Conservation (phyloP, 2,113 vertebrate genomes). For the Clarias batrachus region DNA sequence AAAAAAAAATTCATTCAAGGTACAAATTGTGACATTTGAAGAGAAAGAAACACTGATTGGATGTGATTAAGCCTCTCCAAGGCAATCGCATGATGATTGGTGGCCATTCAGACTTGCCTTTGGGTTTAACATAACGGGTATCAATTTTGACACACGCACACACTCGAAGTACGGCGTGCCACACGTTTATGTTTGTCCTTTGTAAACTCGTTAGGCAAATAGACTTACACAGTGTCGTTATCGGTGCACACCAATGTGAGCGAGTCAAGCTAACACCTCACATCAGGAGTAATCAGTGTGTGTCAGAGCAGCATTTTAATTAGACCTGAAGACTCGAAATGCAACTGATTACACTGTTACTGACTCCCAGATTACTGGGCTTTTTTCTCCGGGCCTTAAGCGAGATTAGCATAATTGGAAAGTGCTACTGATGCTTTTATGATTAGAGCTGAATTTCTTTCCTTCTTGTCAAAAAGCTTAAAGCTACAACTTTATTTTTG, state of each 20-base stretch:
- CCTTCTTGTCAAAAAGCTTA: neutral
- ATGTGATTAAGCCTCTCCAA: neutral
- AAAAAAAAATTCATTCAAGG: slow-evolving; percentile 7
- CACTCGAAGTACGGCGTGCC: neutral
- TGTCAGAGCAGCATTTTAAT: neutral
- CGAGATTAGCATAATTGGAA: neutral
- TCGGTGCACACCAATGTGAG: neutral
- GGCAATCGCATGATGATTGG: neutral
- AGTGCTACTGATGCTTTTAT: neutral
- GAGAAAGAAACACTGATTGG: slow-evolving; percentile 1
- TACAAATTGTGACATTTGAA: neutral
- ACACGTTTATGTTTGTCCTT: neutral
- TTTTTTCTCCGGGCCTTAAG: neutral
- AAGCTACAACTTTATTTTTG: neutral
- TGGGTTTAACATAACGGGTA: neutral
- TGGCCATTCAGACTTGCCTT: neutral
- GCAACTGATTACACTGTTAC: slow-evolving; percentile 1
- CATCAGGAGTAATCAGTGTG: neutral
- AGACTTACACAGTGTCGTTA: neutral
- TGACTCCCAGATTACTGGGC: neutral
- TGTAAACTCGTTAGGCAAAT: neutral
- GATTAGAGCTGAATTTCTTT: neutral
- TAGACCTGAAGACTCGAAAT: neutral
- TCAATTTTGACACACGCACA: neutral
- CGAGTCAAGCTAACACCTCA: slow-evolving; percentile 6